Percentiles rank a stretch among this genome's conserved stretches.
Conservation (phyloP, 2,888 invertebrate species). For the Nomada ruficornis region DNA sequence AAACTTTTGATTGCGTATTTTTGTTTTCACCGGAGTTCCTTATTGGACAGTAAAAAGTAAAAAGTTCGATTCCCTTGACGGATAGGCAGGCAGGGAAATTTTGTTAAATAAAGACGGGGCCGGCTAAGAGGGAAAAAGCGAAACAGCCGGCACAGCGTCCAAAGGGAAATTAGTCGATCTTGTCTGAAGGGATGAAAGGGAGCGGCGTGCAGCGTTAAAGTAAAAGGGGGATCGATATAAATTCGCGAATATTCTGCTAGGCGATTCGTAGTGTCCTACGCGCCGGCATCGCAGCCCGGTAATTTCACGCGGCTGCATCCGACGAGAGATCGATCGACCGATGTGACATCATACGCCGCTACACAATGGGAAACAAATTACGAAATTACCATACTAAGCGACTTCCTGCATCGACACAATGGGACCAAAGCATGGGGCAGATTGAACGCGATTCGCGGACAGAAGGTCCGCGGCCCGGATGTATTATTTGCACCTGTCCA, state of each 20-base stretch:
- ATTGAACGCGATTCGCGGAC: constrained; percentile 56
- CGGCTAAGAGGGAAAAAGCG: constrained; percentile 12
- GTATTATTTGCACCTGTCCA: constrained; percentile 70
- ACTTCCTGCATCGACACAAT: constrained; percentile 73
- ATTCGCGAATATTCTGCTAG: constrained; percentile 64
- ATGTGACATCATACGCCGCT: constrained; percentile 72
- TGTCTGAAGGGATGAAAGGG: constrained; percentile 34
- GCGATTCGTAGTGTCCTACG: constrained; percentile 61
- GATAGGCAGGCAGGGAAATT: not conserved
- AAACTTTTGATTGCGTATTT: not conserved
- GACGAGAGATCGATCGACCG: constrained; percentile 73
- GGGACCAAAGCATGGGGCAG: constrained; percentile 61
- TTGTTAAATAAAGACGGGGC: constrained; percentile 22
- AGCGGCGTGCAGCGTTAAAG: not conserved
- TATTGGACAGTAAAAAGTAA: not conserved
- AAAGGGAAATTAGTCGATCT: constrained; percentile 52
- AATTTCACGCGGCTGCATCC: constrained; percentile 74
- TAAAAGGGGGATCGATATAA: constrained; percentile 61
- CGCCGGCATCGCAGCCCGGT: constrained; percentile 40
- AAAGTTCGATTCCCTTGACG: not conserved
- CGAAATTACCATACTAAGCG: constrained; percentile 79
- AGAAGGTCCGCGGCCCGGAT: constrained; percentile 63
- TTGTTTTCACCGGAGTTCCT: not conserved
- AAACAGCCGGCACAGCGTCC: constrained; percentile 12
- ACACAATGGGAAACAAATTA: constrained; percentile 79